Percentiles rank a stretch among this genome's conserved stretches.
Evolutionary conservation across 1,140 invertebrate species (phyloP).

Genomic region (Caenorhabditis remanei): DNA sequence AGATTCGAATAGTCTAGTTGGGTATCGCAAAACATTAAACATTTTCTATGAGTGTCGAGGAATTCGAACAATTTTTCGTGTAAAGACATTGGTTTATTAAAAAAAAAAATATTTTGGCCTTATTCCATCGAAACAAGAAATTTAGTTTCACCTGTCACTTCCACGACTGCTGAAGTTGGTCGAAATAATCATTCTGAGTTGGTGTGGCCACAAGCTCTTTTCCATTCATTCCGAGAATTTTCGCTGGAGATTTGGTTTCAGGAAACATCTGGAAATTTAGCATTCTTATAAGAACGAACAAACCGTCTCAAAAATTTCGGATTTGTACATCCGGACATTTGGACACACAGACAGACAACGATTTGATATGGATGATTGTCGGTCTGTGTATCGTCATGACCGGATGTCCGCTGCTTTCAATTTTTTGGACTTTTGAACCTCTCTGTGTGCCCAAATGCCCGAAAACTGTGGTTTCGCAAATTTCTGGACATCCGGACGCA

Average conservation of each 20-base stretch:
- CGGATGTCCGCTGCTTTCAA: too few species aligned
- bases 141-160: neutral
- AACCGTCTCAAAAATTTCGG: too few species aligned
- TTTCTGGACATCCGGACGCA: too few species aligned
- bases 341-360: too few species aligned
- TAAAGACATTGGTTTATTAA: neutral
- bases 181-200: conserved; percentile 33
- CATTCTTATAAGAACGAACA: neutral
- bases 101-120: too few species aligned
- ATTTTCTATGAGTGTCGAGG: neutral
- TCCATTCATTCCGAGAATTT: conserved; percentile 43
- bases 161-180: conserved; percentile 18
- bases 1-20: neutral
- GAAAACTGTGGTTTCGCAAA: too few species aligned
- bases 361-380: too few species aligned
- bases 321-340: too few species aligned
- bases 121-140: too few species aligned
- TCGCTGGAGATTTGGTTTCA: neutral
- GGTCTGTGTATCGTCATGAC: too few species aligned
- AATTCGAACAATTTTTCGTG: neutral
- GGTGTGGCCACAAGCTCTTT: conserved; percentile 22
- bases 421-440: too few species aligned
- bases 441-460: too few species aligned
- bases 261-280: conserved; percentile 26
- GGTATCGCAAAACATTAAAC: conserved; percentile 9